These are phyloP conservation scores for Eulacestoma nigropectus DNA, from an alignment of 2,113 vertebrate genomes.

Conservation along the genomic window DNA sequence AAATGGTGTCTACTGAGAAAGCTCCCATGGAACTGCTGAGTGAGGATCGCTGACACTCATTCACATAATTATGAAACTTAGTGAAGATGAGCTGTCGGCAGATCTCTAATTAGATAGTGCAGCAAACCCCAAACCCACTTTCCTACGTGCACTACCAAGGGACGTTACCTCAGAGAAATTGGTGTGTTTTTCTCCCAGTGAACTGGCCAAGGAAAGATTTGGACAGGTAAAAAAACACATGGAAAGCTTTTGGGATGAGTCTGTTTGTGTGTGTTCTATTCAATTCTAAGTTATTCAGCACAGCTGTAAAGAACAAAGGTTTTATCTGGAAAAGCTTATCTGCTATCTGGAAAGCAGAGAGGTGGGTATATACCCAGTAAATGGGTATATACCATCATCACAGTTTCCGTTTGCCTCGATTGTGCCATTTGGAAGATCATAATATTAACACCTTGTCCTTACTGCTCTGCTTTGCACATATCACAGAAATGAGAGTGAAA, in stretches of 20 bases:
- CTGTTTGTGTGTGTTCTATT: not conserved
- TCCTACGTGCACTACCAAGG: not conserved
- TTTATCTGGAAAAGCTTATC: not conserved
- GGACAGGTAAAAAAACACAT: not conserved
- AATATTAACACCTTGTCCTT: not conserved
- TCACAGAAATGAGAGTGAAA: not conserved
- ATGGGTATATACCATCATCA: not conserved
- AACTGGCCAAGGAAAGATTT: not conserved
- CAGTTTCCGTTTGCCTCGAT: not conserved
- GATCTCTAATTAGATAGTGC: not conserved
- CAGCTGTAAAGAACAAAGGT: not conserved
- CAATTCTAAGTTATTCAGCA: not conserved
- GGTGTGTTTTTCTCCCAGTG: not conserved
- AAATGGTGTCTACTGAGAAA: not conserved
- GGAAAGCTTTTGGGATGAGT: not conserved
- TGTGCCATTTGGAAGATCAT: not conserved
- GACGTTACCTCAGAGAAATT: not conserved
- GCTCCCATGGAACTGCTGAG: slow-evolving; percentile 6
- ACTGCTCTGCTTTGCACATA: not conserved
- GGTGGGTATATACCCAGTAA: not conserved
- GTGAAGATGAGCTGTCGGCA: not conserved
- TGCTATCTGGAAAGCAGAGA: not conserved
- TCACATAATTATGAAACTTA: not conserved
- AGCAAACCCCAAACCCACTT: not conserved
- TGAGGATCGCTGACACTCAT: not conserved